A percentile compares a stretch with the other conserved stretches of the same genome.
phyloP scores from a whole-genome alignment of 2,113 vertebrate genomes.

The Cairina moschata region DNA sequence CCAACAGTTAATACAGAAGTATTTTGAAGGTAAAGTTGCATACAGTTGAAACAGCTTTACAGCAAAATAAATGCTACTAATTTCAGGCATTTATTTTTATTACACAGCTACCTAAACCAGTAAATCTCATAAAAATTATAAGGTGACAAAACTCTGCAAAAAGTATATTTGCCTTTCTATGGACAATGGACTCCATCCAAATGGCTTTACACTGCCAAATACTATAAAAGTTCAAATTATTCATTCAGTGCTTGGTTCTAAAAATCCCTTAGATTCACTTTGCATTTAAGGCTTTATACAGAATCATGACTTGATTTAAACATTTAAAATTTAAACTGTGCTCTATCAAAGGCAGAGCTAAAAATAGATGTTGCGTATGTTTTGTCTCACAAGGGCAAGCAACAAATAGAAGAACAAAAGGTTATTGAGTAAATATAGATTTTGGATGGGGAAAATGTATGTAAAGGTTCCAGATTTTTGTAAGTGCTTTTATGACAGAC shows the following conservation, averaged over 20 bases:
- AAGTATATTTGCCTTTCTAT: background rate
- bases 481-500: constrained; percentile 44
- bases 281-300: background rate
- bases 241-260: background rate
- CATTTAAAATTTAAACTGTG: background rate
- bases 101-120: background rate
- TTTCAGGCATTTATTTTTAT: constrained; percentile 13
- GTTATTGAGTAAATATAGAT: constrained; percentile 60
- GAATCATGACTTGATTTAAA: background rate
- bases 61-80: background rate
- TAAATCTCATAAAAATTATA: constrained; percentile 9
- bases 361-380: background rate
- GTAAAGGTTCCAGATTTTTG: constrained; percentile 21
- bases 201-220: background rate
- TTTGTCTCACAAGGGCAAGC: background rate
- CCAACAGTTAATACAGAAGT: background rate
- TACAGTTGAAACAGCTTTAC: background rate
- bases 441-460: background rate
- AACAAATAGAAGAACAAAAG: constrained; percentile 41
- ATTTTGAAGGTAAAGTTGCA: background rate
- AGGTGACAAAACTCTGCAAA: background rate
- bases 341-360: background rate
- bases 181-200: background rate
- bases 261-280: background rate
- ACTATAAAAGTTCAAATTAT: background rate